Base-by-base conservation (phyloP, 2,888 invertebrate species). In the Synanthedon vespiformis region DNA sequence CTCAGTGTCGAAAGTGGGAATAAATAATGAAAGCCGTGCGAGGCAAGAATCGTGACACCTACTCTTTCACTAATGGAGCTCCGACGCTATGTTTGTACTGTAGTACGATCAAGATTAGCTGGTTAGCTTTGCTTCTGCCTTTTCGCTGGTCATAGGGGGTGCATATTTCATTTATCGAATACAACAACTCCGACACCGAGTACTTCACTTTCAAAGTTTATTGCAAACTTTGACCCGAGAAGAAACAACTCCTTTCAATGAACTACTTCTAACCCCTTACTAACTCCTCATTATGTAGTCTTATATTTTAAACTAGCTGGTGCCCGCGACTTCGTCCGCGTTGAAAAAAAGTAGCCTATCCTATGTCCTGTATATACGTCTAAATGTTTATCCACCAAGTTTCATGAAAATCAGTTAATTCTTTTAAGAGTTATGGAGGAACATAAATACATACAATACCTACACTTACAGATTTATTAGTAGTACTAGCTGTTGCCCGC, bases 51-150 rank as follows among this genome's bases (percentile, higher is more conserved):
- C 86, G 86, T 86, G 86, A 86, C 84, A 82, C 74, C 71, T 76
- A 76, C 78, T 78, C 80, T 78, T 74, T 78, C 79, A 70, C 80
- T 86, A 86, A 86, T 86, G 85, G 83, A 83, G 70, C 70, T 61
- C 64, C 72, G 72, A 67, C 68, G 70, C 74, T 74, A 72, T 71
- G 74, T 75, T 70, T 69, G 80, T 73, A 77, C 34, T 27, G 48
- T 68, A 66, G 64, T 70, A 63, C 73, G 81, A 86, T 84, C 85
- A 82, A 85, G 85, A 85, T 86, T 68, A 22, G 67, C 74, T 76
- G 79, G 74, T 77, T 76, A 75, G 69, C 63, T 70, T 66, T 61
- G 64, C 68, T 73, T 65, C 67, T 64, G 64, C 63, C 72, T 76
- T 75, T 80, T 77, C 74, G 74, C 72, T 70, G 74, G 71, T 73